phyloP scores from a whole-genome alignment of 2,113 vertebrate genomes.

The Dryoscopus gambensis region DNA sequence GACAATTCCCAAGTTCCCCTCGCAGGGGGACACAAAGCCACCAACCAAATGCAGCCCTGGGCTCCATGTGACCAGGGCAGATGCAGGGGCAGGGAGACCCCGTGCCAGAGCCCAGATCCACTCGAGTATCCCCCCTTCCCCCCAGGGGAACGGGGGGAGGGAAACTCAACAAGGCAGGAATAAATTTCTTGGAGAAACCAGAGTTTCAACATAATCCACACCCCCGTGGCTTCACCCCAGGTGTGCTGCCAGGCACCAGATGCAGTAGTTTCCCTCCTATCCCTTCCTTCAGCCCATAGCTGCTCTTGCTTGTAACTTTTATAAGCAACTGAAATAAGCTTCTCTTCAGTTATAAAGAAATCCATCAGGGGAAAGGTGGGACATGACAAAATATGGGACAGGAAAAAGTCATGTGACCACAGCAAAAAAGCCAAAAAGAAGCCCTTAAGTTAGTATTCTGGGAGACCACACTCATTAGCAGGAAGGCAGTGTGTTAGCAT shows the following conservation, averaged over 20 bases:
- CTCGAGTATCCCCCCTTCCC: too few relatives aligned
- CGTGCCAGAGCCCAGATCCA: too few relatives aligned
- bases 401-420: not conserved
- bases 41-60: too few relatives aligned
- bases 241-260: not conserved
- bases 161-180: too few relatives aligned
- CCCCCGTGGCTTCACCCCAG: accelerated
- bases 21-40: too few relatives aligned
- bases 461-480: not conserved
- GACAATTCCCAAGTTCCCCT: too few relatives aligned
- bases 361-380: not conserved
- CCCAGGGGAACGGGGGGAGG: too few relatives aligned
- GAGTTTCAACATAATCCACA: too few relatives aligned
- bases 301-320: not conserved
- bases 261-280: not conserved
- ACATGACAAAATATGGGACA: not conserved
- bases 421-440: not conserved
- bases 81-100: too few relatives aligned
- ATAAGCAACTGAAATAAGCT: not conserved
- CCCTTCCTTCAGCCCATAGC: not conserved
- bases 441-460: not conserved
- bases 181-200: not conserved
- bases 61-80: too few relatives aligned
- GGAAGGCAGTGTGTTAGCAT: not conserved
- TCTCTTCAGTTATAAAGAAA: not conserved